These are phyloP conservation scores for Ichneumon xanthorius DNA, from an alignment of 2,888 invertebrate species.

Conservation along the genomic window DNA sequence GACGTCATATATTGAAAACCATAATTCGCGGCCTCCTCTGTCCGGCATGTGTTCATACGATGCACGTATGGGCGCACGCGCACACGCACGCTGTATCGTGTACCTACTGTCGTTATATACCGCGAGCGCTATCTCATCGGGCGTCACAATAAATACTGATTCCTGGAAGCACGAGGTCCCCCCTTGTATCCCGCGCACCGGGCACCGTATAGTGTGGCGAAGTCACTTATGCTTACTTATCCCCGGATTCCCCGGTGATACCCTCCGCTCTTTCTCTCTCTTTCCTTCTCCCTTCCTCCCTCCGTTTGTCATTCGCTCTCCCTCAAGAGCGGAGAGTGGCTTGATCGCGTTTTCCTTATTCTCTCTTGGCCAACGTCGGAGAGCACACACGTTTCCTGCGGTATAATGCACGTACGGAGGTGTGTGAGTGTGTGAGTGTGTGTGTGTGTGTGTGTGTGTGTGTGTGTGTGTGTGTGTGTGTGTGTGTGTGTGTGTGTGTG, in stretches of 20 bases:
- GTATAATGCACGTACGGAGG: too few relatives aligned
- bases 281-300: slow-evolving; percentile 58
- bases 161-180: slow-evolving; percentile 79
- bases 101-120: slow-evolving; percentile 52
- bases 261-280: slow-evolving; percentile 55
- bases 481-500: neutral
- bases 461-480: neutral
- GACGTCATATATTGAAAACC: slow-evolving; percentile 83
- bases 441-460: neutral
- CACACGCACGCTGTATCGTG: neutral
- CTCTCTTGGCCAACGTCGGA: slow-evolving; percentile 51
- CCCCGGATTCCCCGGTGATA: slow-evolving; percentile 71
- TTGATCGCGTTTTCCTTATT: slow-evolving; percentile 59
- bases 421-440: neutral
- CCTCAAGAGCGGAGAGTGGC: slow-evolving; percentile 23
- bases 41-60: neutral
- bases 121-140: slow-evolving; percentile 83
- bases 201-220: slow-evolving; percentile 67
- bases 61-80: slow-evolving; percentile 5
- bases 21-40: slow-evolving; percentile 81
- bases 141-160: slow-evolving; percentile 85
- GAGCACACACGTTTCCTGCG: neutral
- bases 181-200: slow-evolving; percentile 49
- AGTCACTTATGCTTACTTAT: slow-evolving; percentile 83
- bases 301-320: slow-evolving; percentile 47